Percentiles rank a stretch among this genome's conserved stretches.
Evolutionary conservation across 2,113 vertebrate genomes (phyloP).

Genomic region (Tretioscincus oriximinensis): DNA sequence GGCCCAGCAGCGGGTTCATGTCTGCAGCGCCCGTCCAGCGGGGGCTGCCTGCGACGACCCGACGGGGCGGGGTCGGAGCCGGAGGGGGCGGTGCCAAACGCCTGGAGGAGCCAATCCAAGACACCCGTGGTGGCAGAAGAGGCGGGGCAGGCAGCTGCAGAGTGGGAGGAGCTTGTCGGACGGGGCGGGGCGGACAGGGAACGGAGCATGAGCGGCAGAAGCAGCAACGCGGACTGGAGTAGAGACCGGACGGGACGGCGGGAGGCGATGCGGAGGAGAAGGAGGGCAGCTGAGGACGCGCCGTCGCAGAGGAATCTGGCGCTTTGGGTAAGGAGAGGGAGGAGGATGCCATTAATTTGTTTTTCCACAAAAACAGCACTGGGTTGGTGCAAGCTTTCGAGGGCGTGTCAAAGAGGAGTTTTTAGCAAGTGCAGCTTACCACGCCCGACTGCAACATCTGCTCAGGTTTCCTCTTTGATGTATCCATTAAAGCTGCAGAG

Average conservation of each 20-base stretch:
- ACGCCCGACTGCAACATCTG: too few relatives aligned
- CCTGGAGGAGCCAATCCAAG: not conserved
- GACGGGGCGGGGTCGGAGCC: not conserved
- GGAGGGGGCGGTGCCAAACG: not conserved
- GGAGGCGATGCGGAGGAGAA: not conserved
- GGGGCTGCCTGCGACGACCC: not conserved
- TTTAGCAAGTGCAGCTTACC: too few relatives aligned
- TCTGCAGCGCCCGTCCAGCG: constrained; percentile 56
- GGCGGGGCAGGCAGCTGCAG: not conserved
- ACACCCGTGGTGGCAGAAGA: not conserved
- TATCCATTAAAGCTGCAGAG: too few relatives aligned
- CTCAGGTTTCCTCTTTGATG: too few relatives aligned
- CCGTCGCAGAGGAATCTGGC: not conserved
- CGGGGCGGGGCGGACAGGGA: not conserved
- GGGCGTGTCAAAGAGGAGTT: too few relatives aligned
- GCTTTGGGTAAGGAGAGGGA: not conserved
- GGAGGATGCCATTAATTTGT: too few relatives aligned
- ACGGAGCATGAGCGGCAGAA: not conserved
- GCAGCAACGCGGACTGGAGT: not conserved
- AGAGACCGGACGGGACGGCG: not conserved
- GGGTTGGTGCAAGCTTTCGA: too few relatives aligned
- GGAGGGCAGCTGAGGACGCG: not conserved
- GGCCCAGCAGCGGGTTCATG: constrained; percentile 91
- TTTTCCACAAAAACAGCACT: too few relatives aligned
- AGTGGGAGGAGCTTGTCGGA: not conserved